Base-by-base conservation (phyloP, 2,113 vertebrate species). In the Proteles cristata region DNA sequence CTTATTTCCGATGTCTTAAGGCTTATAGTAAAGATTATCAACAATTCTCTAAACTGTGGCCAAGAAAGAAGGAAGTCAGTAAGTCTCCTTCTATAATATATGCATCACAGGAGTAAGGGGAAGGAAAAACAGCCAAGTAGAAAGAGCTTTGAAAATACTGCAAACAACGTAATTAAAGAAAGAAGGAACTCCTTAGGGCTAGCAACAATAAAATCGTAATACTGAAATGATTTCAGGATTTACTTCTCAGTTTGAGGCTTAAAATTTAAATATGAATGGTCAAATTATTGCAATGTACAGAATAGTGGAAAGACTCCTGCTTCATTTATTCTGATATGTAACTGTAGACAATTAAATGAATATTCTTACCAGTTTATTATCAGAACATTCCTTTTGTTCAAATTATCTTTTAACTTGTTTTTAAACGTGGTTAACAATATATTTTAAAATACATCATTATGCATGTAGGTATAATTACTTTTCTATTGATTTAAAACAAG, bases 331-430 rank as follows among this genome's bases (percentile, higher is more conserved):
- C 80, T 94, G 68, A 71, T 33, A 90, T 7, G 7, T n/a, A 79
- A 79, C 2, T 83, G 26, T 7, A 76, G 58, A 68, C 15, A 94
- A 92, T 8, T 89, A 88, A 94, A 92, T 8, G 86, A 88, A 71
- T 33, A 82, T 71, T 63, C 43, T 94, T 91, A 81, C 77, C 88
- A 88, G 65, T 88, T 89, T 89, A 81, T 68, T 83, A 91, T 53
- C 87, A 77, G 0, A 83, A 35, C 7, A 83, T 25, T 86, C 11
- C 28, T 90, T 90, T 85, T 55, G 58, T 61, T 55, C 73, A 66
- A 93, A 94, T 73, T 80, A 77, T n/a, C 23, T 84, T 94, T 93
- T 90, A 50, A 94, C 19, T 86, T 35, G 26, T 79, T 84, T 97
- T 85, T 31, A 84, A 90, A 66, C 55, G 73, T 83, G 16, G 33